phyloP scores from a whole-genome alignment of 2,888 invertebrate genomes.

The Lepidochrysops patricia region DNA sequence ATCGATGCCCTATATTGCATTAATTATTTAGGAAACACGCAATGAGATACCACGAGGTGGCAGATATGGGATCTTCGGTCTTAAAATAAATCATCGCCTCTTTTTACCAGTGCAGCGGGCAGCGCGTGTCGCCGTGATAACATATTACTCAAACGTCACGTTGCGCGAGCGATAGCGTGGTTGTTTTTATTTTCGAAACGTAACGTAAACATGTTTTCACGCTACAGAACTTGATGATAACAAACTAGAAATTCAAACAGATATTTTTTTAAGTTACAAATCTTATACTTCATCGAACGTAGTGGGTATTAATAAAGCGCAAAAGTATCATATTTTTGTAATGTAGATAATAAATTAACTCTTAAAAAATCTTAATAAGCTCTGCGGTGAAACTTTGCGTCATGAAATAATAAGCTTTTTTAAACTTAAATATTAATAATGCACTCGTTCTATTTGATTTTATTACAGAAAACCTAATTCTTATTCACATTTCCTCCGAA shows the following conservation, averaged over 20 bases:
- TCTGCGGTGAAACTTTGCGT: too few species aligned
- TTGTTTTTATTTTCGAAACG: conserved; percentile 27
- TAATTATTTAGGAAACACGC: conserved; percentile 76
- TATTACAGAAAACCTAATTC: neutral
- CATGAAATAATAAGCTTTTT: too few species aligned
- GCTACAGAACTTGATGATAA: conserved; percentile 7
- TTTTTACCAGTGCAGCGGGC: conserved; percentile 29
- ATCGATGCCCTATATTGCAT: conserved; percentile 76
- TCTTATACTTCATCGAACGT: too few species aligned
- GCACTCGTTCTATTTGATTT: neutral
- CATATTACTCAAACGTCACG: conserved; percentile 50
- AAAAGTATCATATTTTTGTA: too few species aligned
- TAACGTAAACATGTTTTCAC: conserved; percentile 24
- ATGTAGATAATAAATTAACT: too few species aligned
- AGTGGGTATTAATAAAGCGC: too few species aligned
- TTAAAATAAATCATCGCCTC: conserved; percentile 62
- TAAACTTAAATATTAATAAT: neutral
- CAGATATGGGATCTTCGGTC: conserved; percentile 66
- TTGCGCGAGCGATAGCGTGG: conserved; percentile 26
- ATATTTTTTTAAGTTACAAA: too few species aligned
- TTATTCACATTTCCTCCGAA: neutral
- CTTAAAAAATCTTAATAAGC: too few species aligned
- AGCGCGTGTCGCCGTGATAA: conserved; percentile 36
- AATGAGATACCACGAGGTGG: conserved; percentile 74
- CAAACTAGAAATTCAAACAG: neutral